These are phyloP conservation scores for Ginglymostoma cirratum DNA, from an alignment of 2,113 vertebrate species.

Conservation along the genomic window DNA sequence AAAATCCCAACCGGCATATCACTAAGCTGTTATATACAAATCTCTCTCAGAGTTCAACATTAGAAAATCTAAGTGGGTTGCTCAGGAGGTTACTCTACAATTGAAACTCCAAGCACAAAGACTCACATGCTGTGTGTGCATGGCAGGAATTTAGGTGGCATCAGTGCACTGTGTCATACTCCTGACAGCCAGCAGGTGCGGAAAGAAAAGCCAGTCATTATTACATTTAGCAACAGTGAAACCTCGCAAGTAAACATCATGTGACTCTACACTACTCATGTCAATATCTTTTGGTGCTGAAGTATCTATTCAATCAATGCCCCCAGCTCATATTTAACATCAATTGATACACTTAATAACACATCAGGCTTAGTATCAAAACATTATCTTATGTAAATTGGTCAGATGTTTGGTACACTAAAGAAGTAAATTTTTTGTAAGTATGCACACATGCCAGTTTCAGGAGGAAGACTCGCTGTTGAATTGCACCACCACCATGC, in stretches of 20 bases:
- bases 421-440: neutral
- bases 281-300: neutral
- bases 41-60: neutral
- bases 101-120: neutral
- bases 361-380: neutral
- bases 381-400: neutral
- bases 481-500: too few species aligned
- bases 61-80: neutral
- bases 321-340: neutral
- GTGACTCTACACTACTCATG: neutral
- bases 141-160: neutral
- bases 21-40: neutral
- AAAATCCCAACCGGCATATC: neutral
- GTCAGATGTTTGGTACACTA: neutral
- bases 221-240: neutral
- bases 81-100: neutral
- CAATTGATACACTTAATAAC: neutral
- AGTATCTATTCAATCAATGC: neutral
- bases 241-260: neutral
- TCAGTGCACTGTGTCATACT: neutral
- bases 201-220: neutral
- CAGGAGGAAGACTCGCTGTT: neutral
- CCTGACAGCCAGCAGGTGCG: neutral
- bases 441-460: neutral
- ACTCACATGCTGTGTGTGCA: neutral